A percentile compares a stretch with the other conserved stretches of the same genome.
phyloP scores from a whole-genome alignment of 2,113 vertebrate species.

The Trogon surrucura region DNA sequence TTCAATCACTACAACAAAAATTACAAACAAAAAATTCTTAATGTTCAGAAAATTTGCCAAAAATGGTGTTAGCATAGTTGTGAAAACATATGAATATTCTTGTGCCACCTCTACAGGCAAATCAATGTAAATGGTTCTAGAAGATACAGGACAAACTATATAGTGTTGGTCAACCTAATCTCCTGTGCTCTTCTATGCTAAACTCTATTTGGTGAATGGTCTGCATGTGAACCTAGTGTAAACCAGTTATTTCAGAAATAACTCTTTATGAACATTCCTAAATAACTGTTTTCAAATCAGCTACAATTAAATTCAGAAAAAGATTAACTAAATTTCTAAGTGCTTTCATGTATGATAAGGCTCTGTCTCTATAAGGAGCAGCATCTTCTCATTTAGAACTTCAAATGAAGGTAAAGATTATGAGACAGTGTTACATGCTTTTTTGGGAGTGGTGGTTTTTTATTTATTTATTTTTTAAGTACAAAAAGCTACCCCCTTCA shows the following conservation, averaged over 20 bases:
- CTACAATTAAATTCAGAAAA: background rate
- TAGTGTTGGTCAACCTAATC: background rate
- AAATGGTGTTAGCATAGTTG: background rate
- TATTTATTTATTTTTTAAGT: background rate
- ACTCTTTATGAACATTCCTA: background rate
- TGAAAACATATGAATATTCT: background rate
- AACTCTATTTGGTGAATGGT: background rate
- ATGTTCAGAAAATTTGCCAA: background rate
- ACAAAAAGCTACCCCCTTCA: background rate
- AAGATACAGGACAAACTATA: background rate
- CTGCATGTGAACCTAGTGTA: background rate
- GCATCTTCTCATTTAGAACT: conserved; percentile 49
- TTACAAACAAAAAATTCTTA: background rate
- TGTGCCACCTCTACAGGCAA: background rate
- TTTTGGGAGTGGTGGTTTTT: background rate
- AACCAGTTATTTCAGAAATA: background rate
- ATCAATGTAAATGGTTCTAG: background rate
- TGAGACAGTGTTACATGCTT: background rate
- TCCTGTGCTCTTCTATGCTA: background rate
- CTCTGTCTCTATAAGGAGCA: too few species aligned
- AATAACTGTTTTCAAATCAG: background rate
- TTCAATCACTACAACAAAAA: conserved; percentile 10
- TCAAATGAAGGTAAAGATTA: background rate
- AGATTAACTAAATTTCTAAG: background rate
- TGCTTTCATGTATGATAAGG: background rate